Base-by-base conservation (phyloP, 2,797 vertebrate genomes). In the Karalla daura region DNA sequence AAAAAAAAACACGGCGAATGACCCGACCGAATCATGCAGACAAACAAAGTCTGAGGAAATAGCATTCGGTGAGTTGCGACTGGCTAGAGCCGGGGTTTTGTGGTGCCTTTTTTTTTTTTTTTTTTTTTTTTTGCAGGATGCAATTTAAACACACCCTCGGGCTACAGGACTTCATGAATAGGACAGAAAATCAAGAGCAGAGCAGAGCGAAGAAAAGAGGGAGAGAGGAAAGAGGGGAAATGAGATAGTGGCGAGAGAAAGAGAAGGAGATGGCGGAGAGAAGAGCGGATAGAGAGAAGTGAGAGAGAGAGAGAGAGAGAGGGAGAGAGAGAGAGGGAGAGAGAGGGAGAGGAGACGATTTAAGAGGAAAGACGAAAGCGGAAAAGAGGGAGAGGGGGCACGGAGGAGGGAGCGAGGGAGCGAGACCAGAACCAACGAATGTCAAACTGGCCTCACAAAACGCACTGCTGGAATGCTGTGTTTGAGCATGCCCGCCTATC, bases 71-170 rank as follows among this genome's bases (percentile, higher is more conserved):
- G 83, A 87, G 83, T 84, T 86, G 85, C 84, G 86, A 89, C 86
- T 83, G 86, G 86, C 86, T 81, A 68, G 71, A 86, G 84, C 78
- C 39, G 28, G 74, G 87, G 75, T 88, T 91, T 89, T 89, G 87
- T 83, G 86, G 84, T 86, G 86, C 74, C 46, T 79, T 75, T 84
- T 74, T 80, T 78, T 85, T 32, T 76, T 82, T 76, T 88, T 71
- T 73, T 50, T 75, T 77, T 85, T 76, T 83, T 76, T 83, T 76
- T 88, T 79, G 70, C 90, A 89, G 90, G 90, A 92, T 91, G 89
- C 89, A 92, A 93, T 94, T 93, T 93, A 93, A 93, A 93, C 89
- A 92, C 86, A 91, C 86, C 92, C 90, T 86, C 47, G 11, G 88
- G 92, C 87, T 84, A 81, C 79, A 85, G 75, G 80, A 89, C 87